These are phyloP conservation scores for Phymanthus crucifer DNA, from an alignment of 92 coral and sea anemone genomes.

Conservation along the genomic window DNA sequence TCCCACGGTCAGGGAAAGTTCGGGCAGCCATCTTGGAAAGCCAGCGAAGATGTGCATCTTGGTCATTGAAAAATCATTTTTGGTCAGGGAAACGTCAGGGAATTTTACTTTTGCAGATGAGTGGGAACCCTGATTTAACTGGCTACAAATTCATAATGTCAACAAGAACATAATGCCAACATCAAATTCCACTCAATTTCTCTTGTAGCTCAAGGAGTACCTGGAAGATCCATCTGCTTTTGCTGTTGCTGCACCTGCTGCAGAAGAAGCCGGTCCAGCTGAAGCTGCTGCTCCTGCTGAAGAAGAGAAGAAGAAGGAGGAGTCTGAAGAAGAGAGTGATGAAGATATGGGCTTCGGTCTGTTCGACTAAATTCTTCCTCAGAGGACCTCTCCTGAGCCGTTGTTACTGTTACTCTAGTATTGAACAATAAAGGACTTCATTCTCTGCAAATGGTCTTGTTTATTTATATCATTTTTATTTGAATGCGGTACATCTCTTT, in stretches of 20 bases:
- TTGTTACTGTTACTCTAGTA: not conserved
- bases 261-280: constrained; percentile 53
- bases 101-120: no score
- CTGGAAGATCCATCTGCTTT: constrained; percentile 90
- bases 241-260: constrained; percentile 68
- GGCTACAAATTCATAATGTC: no score
- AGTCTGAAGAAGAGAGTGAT: constrained; percentile 95
- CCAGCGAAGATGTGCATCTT: no score
- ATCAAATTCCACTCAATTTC: constrained; percentile 7
- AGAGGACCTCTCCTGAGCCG: not conserved
- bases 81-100: no score
- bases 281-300: constrained; percentile 58
- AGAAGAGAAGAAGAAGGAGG: constrained; percentile 80
- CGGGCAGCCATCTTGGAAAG: no score
- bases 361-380: constrained; percentile 66
- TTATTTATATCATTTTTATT: not conserved
- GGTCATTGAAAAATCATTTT: no score
- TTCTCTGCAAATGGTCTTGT: not conserved
- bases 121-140: no score
- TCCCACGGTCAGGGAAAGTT: no score
- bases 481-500: not conserved
- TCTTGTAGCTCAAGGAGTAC: constrained; percentile 78
- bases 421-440: constrained; percentile 8
- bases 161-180: no score
- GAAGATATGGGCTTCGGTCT: constrained; percentile 98